These are phyloP conservation scores for Ia io DNA, from an alignment of 2,113 vertebrate species.

Conservation along the genomic window DNA sequence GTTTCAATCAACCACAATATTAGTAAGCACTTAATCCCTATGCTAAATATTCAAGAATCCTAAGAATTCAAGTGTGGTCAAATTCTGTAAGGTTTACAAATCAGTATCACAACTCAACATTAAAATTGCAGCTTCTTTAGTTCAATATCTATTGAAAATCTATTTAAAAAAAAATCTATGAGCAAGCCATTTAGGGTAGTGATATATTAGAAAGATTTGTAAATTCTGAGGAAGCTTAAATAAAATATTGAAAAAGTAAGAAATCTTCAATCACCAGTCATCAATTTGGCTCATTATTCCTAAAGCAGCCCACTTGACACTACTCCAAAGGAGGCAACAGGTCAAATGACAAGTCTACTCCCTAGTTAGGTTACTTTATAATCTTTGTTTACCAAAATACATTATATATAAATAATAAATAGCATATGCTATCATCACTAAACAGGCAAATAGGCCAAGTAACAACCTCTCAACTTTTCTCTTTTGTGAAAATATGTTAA, in stretches of 20 bases:
- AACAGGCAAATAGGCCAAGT: not conserved
- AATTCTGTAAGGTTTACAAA: not conserved
- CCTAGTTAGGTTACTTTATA: not conserved
- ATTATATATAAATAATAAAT: not conserved
- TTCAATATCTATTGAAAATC: conserved; percentile 4
- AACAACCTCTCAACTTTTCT: not conserved
- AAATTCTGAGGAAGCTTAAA: not conserved
- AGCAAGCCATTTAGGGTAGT: not conserved
- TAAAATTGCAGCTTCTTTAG: conserved; percentile 5
- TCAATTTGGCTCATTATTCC: not conserved
- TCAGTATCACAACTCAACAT: not conserved
- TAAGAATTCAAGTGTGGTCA: not conserved
- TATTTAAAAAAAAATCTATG: not conserved
- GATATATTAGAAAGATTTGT: not conserved
- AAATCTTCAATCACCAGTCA: not conserved
- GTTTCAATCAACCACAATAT: not conserved
- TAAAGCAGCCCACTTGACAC: not conserved
- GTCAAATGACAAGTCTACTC: not conserved
- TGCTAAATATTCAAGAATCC: not conserved
- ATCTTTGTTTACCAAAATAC: not conserved
- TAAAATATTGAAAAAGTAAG: not conserved
- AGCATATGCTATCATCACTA: not conserved
- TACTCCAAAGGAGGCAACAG: not conserved
- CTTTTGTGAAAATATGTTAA: conserved; percentile 7
- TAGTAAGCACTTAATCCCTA: not conserved